phyloP scores from a whole-genome alignment of 2,797 vertebrate genomes.

The Ispidina lecontei region DNA sequence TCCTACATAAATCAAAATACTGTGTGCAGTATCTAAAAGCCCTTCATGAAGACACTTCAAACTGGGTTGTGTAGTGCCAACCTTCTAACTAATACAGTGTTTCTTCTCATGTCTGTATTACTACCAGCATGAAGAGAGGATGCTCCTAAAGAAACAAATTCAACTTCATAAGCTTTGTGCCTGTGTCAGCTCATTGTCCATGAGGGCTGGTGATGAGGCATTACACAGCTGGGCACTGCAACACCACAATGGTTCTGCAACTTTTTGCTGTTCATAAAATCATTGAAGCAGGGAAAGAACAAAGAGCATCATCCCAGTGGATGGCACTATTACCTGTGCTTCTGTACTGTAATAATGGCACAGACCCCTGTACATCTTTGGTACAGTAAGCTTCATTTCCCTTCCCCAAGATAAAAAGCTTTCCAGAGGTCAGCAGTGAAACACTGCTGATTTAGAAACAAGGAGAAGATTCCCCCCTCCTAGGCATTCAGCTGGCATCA shows the following conservation, averaged over 20 bases:
- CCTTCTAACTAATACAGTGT: background rate
- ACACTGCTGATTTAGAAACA: background rate
- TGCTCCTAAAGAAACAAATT: background rate
- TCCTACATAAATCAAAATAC: background rate
- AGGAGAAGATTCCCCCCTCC: background rate
- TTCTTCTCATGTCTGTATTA: background rate
- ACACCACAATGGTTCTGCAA: background rate
- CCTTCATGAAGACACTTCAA: background rate
- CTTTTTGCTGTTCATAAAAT: slow-evolving; percentile 6
- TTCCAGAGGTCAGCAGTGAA: background rate
- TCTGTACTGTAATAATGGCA: background rate
- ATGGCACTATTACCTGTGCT: background rate
- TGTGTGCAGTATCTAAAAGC: background rate
- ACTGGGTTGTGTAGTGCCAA: background rate
- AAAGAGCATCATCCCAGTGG: background rate
- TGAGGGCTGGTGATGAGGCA: background rate
- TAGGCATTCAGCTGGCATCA: background rate
- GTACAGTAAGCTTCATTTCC: background rate
- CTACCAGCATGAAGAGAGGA: background rate
- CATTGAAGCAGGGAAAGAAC: background rate
- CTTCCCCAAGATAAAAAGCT: background rate
- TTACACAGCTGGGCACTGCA: background rate
- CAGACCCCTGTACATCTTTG: background rate
- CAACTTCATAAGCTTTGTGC: background rate
- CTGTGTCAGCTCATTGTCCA: background rate